A percentile compares a stretch with the other conserved stretches of the same genome.
Conservation (phyloP, 2,113 vertebrate species). For the Rhinoderma darwinii region DNA sequence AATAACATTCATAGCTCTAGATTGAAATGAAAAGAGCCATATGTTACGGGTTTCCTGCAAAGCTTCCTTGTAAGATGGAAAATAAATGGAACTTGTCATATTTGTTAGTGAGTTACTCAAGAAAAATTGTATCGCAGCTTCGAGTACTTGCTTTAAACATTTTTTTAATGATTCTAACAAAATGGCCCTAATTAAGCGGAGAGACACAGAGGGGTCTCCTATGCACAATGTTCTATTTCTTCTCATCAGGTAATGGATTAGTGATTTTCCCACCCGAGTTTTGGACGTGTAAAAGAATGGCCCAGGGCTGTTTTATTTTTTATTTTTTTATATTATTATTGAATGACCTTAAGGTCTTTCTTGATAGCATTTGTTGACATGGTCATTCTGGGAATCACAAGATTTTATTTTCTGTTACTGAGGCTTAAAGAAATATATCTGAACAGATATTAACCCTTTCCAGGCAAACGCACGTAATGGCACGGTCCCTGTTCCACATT, state of each 20-base stretch:
- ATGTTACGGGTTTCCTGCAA: slow-evolving; percentile 89
- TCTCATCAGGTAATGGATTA: slow-evolving; percentile 20
- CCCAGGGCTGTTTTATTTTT: not conserved
- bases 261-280: not conserved
- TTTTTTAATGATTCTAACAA: slow-evolving; percentile 10
- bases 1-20: slow-evolving; percentile 85
- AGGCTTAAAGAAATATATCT: not conserved
- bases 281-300: not conserved
- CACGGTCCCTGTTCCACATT: too few relatives aligned
- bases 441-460: not conserved
- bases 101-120: slow-evolving; percentile 85
- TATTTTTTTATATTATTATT: not conserved
- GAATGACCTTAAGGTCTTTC: slow-evolving; percentile 20
- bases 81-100: slow-evolving; percentile 96
- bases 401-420: not conserved
- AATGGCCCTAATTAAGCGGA: not conserved
- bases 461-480: too few relatives aligned
- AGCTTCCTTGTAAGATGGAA: slow-evolving; percentile 85
- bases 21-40: slow-evolving; percentile 83
- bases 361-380: slow-evolving; percentile 33
- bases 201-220: not conserved
- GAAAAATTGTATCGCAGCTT: slow-evolving; percentile 87
- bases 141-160: slow-evolving; percentile 84
- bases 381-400: slow-evolving; percentile 38
- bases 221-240: not conserved